Percentiles rank a stretch among this genome's conserved stretches.
Conservation (phyloP, 2,797 vertebrate genomes). For the Oreortyx pictus region DNA sequence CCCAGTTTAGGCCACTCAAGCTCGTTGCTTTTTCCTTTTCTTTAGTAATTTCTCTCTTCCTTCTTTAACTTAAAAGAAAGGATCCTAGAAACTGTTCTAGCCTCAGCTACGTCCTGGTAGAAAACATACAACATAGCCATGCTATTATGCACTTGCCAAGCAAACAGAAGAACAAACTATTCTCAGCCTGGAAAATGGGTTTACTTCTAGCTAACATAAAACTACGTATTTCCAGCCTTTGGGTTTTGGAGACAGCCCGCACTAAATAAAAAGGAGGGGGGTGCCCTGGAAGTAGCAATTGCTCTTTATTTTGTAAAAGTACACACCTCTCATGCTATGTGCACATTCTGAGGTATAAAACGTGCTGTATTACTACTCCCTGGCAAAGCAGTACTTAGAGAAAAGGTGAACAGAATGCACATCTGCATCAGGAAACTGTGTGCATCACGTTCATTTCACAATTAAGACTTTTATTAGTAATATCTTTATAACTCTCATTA, state of each 20-base stretch:
- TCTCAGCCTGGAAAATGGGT: background rate
- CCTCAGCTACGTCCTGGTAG: background rate
- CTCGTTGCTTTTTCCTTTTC: background rate
- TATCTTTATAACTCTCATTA: slow-evolving; percentile 16
- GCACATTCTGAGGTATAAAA: background rate
- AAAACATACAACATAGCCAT: background rate
- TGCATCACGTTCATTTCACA: slow-evolving; percentile 44
- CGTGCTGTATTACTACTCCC: background rate
- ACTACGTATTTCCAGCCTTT: background rate
- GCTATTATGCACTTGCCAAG: background rate
- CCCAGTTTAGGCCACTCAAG: background rate
- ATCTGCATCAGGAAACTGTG: background rate
- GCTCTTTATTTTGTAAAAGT: slow-evolving; percentile 1
- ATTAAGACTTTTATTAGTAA: slow-evolving; percentile 44
- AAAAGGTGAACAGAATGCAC: background rate
- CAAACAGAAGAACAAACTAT: background rate
- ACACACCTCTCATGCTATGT: background rate
- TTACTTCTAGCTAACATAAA: background rate
- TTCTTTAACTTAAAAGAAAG: background rate
- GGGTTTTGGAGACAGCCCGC: background rate
- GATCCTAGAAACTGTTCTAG: background rate
- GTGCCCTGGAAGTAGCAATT: slow-evolving; percentile 1
- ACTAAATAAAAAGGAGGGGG: background rate
- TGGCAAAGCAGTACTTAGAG: background rate
- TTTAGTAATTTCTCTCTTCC: background rate